These are phyloP conservation scores for Stegana nigrithorax DNA, from an alignment of 2,888 invertebrate species.

Conservation along the genomic window DNA sequence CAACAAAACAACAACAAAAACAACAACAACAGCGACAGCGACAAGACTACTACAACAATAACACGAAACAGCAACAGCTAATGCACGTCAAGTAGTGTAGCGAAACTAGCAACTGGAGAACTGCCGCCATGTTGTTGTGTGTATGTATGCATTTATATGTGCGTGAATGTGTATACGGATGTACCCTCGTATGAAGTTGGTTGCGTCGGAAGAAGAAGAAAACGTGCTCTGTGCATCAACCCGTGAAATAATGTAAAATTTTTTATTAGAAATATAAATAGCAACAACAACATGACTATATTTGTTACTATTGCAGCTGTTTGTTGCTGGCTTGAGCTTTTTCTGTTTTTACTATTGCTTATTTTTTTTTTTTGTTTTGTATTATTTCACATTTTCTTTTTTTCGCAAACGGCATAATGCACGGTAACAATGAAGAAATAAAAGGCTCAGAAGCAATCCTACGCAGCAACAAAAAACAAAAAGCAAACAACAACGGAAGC, in stretches of 20 bases:
- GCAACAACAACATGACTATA: conserved; percentile 24
- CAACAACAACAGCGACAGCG: not conserved
- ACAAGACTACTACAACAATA: not conserved
- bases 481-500: not conserved
- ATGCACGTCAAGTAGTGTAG: no score
- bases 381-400: not conserved
- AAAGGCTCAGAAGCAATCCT: conserved; percentile 5
- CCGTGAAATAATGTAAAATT: conserved; percentile 54
- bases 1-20: not conserved
- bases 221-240: conserved; percentile 42
- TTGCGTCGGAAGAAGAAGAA: no score
- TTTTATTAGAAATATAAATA: conserved; percentile 59
- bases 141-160: no score
- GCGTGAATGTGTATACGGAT: no score
- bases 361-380: not conserved
- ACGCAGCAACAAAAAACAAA: no score
- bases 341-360: not conserved
- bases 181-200: no score
- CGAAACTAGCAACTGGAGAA: no score
- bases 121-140: conserved; percentile 10
- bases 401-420: not conserved
- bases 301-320: no score
- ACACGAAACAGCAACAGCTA: not conserved
- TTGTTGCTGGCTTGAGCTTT: no score
- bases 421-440: not conserved